phyloP scores from a whole-genome alignment of 2,113 vertebrate genomes.

The Microtus pennsylvanicus region DNA sequence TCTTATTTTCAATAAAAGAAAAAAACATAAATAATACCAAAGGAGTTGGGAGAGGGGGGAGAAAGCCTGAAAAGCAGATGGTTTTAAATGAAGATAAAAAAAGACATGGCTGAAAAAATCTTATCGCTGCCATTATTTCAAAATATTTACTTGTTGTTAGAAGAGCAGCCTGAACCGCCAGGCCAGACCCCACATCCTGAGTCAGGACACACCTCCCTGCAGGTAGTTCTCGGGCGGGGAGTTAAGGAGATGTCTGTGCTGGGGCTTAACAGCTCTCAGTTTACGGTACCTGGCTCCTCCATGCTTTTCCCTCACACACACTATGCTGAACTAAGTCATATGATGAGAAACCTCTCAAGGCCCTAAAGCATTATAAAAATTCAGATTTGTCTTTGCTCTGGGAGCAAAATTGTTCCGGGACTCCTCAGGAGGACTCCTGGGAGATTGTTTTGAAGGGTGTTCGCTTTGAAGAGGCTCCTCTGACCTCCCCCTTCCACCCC shows the following conservation, averaged over 20 bases:
- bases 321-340: neutral
- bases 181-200: neutral
- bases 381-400: neutral
- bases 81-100: neutral
- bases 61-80: neutral
- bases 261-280: neutral
- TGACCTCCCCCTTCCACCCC: neutral
- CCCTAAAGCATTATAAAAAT: neutral
- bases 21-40: neutral
- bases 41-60: no score
- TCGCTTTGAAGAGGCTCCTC: neutral
- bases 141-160: slow-evolving; percentile 22
- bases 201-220: neutral
- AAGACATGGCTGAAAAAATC: neutral
- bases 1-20: neutral
- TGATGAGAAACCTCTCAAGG: neutral
- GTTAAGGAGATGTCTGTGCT: neutral
- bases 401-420: no score
- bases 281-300: neutral
- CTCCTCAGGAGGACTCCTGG: neutral
- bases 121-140: slow-evolving; percentile 32
- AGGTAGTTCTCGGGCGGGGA: neutral
- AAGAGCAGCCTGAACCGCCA: neutral
- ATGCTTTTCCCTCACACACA: neutral
- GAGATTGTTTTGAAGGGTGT: neutral